Base-by-base conservation (phyloP, 1,140 invertebrate species). In the Cotesia chilonis region DNA sequence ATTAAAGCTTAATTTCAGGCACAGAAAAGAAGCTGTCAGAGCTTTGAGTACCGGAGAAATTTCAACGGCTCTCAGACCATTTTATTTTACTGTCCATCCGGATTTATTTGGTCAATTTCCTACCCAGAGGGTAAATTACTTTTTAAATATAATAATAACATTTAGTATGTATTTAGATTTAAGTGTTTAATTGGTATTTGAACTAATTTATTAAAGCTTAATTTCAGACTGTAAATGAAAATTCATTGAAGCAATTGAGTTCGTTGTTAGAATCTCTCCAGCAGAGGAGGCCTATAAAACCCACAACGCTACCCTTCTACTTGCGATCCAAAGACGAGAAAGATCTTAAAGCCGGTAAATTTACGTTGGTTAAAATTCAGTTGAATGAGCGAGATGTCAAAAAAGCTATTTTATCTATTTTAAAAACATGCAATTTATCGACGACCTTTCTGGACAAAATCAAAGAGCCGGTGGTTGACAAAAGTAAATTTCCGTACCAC, bases 51-150 rank as follows among this genome's bases (percentile, higher is more conserved):
- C 92, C n/a, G 91, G 91, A 35, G 94, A 97, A 89, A 89, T 96
- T n/a, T 93, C 95, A 4, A 92, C 94, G 14, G 96, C 95, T 0
- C 86, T 98, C 12, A 88, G 96, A 74, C 96, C 96, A 1, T 98
- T 98, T 84, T 98, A 96, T 84, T 98, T 98, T 86, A 92, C 92
- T 61, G 96, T 98, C 20, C 96, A 98, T 90, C 96, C 96, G 12
- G 96, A 98, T 87, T 87, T 98, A 51, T 98, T 98, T 90, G 94
- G 94, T 68, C 92, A 95, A 84, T 92, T 94, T 89, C 96, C 96
- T 52, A 91, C 90, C 80, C 94, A 97, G 89, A 91, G 93, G 81
- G 94, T 94, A 86, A 88, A 84, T 79, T 68, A 57, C 14, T 57
- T 63, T 1, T 37, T 10, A 52, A 69, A 38, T 20, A 41, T 10